These are phyloP conservation scores for Shargacucullia verbasci DNA, from an alignment of 2,888 invertebrate species.

Conservation along the genomic window DNA sequence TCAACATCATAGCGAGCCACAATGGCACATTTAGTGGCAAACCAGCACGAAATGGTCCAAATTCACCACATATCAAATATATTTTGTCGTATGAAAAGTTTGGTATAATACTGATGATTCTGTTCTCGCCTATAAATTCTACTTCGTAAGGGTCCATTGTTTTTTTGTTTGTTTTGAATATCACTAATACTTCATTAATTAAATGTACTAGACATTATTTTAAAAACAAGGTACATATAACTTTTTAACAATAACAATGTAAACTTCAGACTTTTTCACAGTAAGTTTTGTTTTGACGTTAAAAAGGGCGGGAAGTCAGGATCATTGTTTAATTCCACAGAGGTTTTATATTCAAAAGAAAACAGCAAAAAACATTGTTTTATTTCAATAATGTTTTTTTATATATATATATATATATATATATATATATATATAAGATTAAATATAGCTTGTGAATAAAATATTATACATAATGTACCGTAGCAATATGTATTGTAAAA, in stretches of 20 bases:
- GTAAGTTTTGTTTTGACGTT: constrained; percentile 32
- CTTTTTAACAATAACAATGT: neutral
- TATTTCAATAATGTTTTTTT: too few relatives aligned
- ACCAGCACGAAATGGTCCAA: constrained; percentile 97
- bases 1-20: constrained; percentile 97
- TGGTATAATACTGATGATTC: constrained; percentile 95
- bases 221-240: too few relatives aligned
- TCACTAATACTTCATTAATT: neutral
- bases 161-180: constrained; percentile 62
- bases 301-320: constrained; percentile 47
- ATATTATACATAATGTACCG: too few relatives aligned
- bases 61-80: constrained; percentile 95
- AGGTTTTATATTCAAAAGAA: too few relatives aligned
- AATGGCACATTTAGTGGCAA: constrained; percentile 96
- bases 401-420: too few relatives aligned
- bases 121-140: constrained; percentile 97
- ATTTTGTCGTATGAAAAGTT: constrained; percentile 94
- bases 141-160: constrained; percentile 95
- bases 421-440: too few relatives aligned
- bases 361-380: too few relatives aligned
- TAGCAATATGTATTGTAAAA: too few relatives aligned
- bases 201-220: too few relatives aligned
- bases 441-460: too few relatives aligned
- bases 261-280: constrained; percentile 17
- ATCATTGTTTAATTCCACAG: too few relatives aligned